Conservation (phyloP, 2,888 invertebrate genomes). For the Cerastis rubricosa region DNA sequence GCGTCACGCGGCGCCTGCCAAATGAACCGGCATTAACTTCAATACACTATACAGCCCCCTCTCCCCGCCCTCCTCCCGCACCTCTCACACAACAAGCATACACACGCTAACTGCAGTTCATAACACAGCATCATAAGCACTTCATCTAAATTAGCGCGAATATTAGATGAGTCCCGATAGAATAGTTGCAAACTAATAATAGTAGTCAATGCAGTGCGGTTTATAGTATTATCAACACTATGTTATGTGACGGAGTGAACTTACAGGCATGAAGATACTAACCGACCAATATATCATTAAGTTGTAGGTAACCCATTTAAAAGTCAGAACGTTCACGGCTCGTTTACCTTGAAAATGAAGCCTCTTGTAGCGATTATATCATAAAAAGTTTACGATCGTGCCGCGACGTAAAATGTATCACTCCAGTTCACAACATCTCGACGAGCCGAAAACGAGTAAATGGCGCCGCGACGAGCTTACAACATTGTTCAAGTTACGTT, state of each 20-base stretch:
- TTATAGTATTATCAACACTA: not conserved
- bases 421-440: constrained; percentile 10
- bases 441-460: constrained; percentile 5
- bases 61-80: constrained; percentile 1
- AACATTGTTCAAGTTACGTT: constrained; percentile 4
- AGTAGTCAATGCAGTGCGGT: not conserved
- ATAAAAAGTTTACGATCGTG: constrained; percentile 19
- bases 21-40: constrained; percentile 76
- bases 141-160: constrained; percentile 28
- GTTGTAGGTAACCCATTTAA: not conserved
- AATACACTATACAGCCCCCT: constrained; percentile 51
- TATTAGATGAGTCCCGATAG: constrained; percentile 2
- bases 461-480: not conserved
- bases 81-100: constrained; percentile 6
- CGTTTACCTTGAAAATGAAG: constrained; percentile 12
- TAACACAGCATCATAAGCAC: constrained; percentile 30
- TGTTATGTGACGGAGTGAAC: not conserved
- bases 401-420: constrained; percentile 14
- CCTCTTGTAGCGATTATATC: constrained; percentile 12
- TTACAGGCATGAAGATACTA: not conserved
- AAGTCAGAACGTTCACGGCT: not conserved
- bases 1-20: constrained; percentile 67
- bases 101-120: constrained; percentile 21
- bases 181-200: not conserved
- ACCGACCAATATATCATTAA: not conserved